Conservation (phyloP, 2,797 vertebrate genomes). For the Sebastes cheni region DNA sequence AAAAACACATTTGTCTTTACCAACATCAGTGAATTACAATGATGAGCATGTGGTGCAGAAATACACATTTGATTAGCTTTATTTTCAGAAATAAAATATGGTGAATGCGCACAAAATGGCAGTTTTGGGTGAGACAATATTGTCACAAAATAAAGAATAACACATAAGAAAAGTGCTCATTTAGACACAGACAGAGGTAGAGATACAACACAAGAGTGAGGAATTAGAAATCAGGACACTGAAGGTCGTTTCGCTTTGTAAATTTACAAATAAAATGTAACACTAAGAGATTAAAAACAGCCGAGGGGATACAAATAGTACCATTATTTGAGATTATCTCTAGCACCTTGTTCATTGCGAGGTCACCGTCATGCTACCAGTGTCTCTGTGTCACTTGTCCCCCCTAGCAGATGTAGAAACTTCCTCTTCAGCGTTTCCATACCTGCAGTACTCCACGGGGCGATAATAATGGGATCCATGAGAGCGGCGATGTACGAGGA, state of each 20-base stretch:
- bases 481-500: neutral
- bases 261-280: neutral
- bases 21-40: neutral
- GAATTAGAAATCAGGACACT: constrained; percentile 7
- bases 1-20: constrained; percentile 2
- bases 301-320: constrained; percentile 14
- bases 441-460: neutral
- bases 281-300: constrained; percentile 18
- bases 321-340: neutral
- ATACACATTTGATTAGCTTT: constrained; percentile 23
- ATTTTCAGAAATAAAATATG: constrained; percentile 9
- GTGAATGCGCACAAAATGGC: constrained; percentile 2
- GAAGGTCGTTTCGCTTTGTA: neutral
- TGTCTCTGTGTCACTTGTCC: neutral
- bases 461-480: neutral
- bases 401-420: neutral
- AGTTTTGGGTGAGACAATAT: constrained; percentile 21
- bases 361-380: neutral
- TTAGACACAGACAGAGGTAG: constrained; percentile 32
- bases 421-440: neutral
- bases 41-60: neutral
- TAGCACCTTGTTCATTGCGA: constrained; percentile 39
- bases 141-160: constrained; percentile 24
- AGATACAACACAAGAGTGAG: constrained; percentile 2
- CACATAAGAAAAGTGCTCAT: constrained; percentile 15